Evolutionary conservation across 2,888 invertebrate species (phyloP), one percentile per base, ranked within the genome.

Genomic region (Gastracanthus pulcherrimus): DNA sequence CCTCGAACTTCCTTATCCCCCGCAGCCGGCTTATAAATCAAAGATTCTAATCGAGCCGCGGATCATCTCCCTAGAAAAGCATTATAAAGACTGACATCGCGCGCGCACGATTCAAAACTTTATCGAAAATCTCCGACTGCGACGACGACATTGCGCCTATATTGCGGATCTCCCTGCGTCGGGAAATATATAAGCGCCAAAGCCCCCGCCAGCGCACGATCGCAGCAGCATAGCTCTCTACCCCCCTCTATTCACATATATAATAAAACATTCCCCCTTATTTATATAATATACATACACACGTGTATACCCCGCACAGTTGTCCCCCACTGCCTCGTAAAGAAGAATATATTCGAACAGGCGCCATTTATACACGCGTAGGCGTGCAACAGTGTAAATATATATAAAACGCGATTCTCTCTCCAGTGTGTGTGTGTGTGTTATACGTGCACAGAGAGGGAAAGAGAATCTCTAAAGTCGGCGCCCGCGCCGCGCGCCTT

Each of bases 31-130:
- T 38, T 41, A 34, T 23, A 38, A 66, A 66, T 66, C 66, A 66
- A 36, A 36, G 31, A 36, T 36, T 23, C 51, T 23, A 51, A 51
- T 51, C 51, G 19, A n/a, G 51, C 23, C 23, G 23, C n/a, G 23
- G 19, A 51, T n/a, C 19, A 48, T 51, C 51, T 6, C 23, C 9
- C 23, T 51, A 3, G 51, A 51, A 51, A 23, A 19, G 19, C 23
- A 51, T 51, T 69, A 51, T 51, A 51, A 19, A 62, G 36, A 62
- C 34, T 85, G 84, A 84, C 85, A 85, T 87, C 84, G 83, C 82
- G 80, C 55, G 78, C 62, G 19, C 51, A 51, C 51, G 51, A 51
- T 23, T 19, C 51, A 9, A 51, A 51, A 23, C 23, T 51, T 51
- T 51, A 51, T 51, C 51, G 51, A 51, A 51, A 51, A 51, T 51